Base-by-base conservation (phyloP, 2,113 vertebrate species). In the Thunnus thynnus region DNA sequence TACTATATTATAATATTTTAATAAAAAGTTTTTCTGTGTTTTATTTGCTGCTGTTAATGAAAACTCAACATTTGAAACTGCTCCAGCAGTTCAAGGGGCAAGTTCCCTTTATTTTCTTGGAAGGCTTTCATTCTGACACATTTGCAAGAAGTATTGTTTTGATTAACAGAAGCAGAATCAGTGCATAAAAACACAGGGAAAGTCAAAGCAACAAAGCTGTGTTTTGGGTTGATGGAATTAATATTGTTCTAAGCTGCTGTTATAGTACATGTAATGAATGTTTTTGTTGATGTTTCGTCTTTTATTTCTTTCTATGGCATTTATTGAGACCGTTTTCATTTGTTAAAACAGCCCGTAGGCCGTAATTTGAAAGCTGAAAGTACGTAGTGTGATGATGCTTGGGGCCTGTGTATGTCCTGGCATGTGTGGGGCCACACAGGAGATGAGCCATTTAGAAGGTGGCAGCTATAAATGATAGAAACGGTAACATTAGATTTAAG, bases 401-500 rank as follows among this genome's bases (percentile, higher is more conserved):
- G 2, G 3, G 56, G 41, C 2, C 25, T 54, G 48, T 51, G 76
- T 78, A 57, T 72, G 80, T 72, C 71, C 74, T 61, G 51, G 61
- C 61, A 32, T 76, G 41, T 75, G 72, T 54, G 22, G 30, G 68
- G 73, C 73, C 78, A 73, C 74, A 63, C 55, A 76, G 44, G 62
- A 88, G 78, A 68, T 16, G 4, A 70, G 75, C 30, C 73, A 63
- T 87, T 80, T 17, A 74, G 52, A n/a, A 66, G 60, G 66, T 72
- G 50, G 73, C 72, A 41, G 71, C 82, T 84, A 71, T 72, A 76
- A 54, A 72, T 68, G 41, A 55, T 20, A 36, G 55, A 80, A 82
- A 78, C 32, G 10, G 62, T 66, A 77, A 76, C 83, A 25, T 82
- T 77, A 74, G 84, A 61, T 78, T 84, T 80, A 71, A n/a, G 76